phyloP scores from a whole-genome alignment of 2,888 invertebrate genomes.

The Cantharis rufa region DNA sequence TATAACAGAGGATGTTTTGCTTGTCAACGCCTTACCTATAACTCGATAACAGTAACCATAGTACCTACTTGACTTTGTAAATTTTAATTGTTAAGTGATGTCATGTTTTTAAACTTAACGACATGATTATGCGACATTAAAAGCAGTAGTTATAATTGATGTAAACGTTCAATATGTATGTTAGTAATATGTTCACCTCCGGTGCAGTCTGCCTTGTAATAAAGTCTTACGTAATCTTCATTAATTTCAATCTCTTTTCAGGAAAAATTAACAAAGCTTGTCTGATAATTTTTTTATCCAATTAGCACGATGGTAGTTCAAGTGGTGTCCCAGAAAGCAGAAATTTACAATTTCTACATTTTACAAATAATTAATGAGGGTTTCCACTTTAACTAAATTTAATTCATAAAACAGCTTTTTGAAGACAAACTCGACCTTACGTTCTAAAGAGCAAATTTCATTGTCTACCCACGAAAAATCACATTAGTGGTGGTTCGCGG shows the following conservation, averaged over 20 bases:
- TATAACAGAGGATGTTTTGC: no score
- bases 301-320: not conserved
- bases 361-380: not conserved
- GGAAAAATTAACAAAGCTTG: not conserved
- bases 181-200: not conserved
- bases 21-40: no score
- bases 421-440: not conserved
- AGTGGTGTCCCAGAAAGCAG: not conserved
- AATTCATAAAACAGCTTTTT: not conserved
- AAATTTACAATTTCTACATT: not conserved
- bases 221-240: not conserved
- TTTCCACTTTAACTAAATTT: not conserved
- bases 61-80: not conserved
- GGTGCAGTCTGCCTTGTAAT: not conserved
- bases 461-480: not conserved
- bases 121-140: not conserved
- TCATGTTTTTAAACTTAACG: not conserved
- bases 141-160: not conserved
- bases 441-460: not conserved
- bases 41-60: not conserved
- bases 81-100: not conserved
- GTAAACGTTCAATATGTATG: not conserved
- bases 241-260: not conserved
- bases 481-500: not conserved
- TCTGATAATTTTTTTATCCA: not conserved